Base-by-base conservation (phyloP, 1,140 invertebrate genomes). In the Trachelipus rathkii region DNA sequence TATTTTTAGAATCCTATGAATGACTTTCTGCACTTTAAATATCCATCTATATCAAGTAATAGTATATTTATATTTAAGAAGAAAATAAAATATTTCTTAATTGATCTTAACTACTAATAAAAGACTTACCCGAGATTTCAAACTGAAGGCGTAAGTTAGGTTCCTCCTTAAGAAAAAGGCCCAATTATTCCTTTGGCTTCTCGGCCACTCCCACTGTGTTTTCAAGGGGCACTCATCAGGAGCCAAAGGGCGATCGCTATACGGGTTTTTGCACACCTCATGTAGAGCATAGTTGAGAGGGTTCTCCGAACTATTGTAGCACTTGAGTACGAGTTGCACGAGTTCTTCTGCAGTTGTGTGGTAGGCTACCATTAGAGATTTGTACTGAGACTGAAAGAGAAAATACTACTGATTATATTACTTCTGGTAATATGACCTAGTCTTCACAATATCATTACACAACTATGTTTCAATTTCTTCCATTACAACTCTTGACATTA, bases 261-360 rank as follows among this genome's bases (percentile, higher is more conserved):
- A 75, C 21, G 73, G 73, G 68, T 67, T 75, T 11, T 24, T 43
- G 45, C 73, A 75, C 0, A 81, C 80, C 76, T 81, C 80, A 60
- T 81, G 77, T 11, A 81, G 72, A 13, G 77, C 74, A 53, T 70
- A 81, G 23, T 75, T 75, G 10, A 77, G 46, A 23, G 71, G 66
- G 45, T 79, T 77, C 21, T 79, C 76, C 0, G 71, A 71, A 13
- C 76, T 77, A 21, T 81, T 81, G 83, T 94, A 95, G 85, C 93
- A 95, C 79, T 91, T 91, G 19, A 96, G 87, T 60, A 96, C 85
- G 81, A 96, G 90, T 80, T 92, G 90, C 74, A 96, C 90, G 73
- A 96, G 85, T 86, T 96, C 94, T 84, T 95, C 92, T 5, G 92
- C 92, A n/a, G 92, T 94, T 23, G 94, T 96, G 82, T 90, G 87